Evolutionary conservation across 2,888 invertebrate genomes (phyloP).

Genomic region (Perizoma affinitatum): DNA sequence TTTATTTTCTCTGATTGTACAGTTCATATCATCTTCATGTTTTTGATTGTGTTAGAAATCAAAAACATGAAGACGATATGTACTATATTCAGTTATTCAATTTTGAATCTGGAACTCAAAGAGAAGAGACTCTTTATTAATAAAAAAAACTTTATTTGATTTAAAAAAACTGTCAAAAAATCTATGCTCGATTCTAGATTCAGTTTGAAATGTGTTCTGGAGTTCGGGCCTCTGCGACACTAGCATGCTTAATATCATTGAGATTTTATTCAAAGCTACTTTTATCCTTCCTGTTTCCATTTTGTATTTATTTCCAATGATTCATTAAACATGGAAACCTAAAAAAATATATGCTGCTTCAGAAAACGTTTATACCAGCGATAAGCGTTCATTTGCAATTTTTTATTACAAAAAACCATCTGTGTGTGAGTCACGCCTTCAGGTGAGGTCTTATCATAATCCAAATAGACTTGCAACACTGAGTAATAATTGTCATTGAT

Average conservation of each 20-base stretch:
- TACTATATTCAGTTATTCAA: too few species aligned
- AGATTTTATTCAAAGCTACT: neutral
- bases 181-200: too few species aligned
- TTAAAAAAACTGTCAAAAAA: too few species aligned
- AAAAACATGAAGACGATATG: too few species aligned
- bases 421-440: slow-evolving; percentile 26
- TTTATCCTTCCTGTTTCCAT: neutral
- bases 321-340: neutral
- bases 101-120: too few species aligned
- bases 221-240: too few species aligned
- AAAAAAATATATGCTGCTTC: slow-evolving; percentile 2
- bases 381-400: slow-evolving; percentile 6
- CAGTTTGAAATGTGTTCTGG: too few species aligned
- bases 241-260: neutral
- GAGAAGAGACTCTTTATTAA: too few species aligned
- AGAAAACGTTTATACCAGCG: slow-evolving; percentile 6
- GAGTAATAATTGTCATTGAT: slow-evolving; percentile 15
- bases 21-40: too few species aligned
- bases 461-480: slow-evolving; percentile 17
- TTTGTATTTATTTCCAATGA: neutral
- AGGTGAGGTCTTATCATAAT: slow-evolving; percentile 30
- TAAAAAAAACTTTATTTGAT: too few species aligned
- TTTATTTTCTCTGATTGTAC: too few species aligned
- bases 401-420: slow-evolving; percentile 22
- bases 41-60: too few species aligned